Evolutionary conservation across 1,140 invertebrate genomes (phyloP), one percentile per base, ranked within the genome.

Genomic region (Orussus abietinus): DNA sequence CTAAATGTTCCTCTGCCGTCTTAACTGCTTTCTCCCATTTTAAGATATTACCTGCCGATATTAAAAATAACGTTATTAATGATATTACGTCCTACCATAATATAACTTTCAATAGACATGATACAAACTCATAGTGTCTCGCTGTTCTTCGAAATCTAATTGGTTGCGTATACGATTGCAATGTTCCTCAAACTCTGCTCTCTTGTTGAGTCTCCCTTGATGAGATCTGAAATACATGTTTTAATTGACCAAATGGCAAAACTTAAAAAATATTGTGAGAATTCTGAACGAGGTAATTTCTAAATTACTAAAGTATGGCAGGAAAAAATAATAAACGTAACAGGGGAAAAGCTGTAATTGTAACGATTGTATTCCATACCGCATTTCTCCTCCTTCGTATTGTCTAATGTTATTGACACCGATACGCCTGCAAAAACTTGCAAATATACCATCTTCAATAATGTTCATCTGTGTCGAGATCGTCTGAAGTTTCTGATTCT

Each of bases 101-200:
- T n/a, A n/a, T n/a, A n/a, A n/a, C n/a, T 22, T 25, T 17, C 12
- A 9, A 21, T 41, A 22, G 7, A 39, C 41, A 11, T 29, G 19
- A 38, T 33, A 66, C 72, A 59, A 62, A 86, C 85, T 84, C 68
- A 85, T 78, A 19, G 88, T 92, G 67, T 96, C 87, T 36, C 90
- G 80, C 13, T 86, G 86, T 37, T 82, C 80, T 70, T 98, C 92
- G 75, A 93, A 98, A 63, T 95, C 89, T 25, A 98, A 77, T 69
- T 96, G 90, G 68, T 90, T 92, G 10, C 83, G 77, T 46, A 98
- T 85, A 50, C 88, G 78, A 75, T 94, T 90, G 53, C 90, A 88
- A 75, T 96, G 92, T 59, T 93, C 88, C 57, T 97, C 88, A 75
- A 94, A 95, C 63, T 97, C 92, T 52, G 92, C 78, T 47, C 90